phyloP scores from a whole-genome alignment of 2,888 invertebrate genomes.

The Pyrrhosoma nymphula region DNA sequence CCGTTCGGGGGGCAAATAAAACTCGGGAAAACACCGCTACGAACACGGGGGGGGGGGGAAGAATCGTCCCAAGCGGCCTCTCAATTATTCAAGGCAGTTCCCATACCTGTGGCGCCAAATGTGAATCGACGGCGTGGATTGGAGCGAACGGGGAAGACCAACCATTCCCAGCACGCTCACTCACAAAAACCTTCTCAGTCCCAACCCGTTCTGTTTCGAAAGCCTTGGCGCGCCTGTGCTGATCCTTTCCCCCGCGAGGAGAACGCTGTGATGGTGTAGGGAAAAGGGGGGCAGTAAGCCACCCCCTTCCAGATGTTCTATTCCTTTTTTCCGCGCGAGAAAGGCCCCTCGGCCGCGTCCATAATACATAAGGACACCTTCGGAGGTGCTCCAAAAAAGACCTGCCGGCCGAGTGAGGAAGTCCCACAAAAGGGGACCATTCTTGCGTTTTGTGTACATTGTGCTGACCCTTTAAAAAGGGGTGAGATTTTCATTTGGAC shows the following conservation, averaged over 20 bases:
- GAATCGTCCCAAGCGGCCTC: neutral
- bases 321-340: neutral
- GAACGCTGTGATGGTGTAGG: neutral
- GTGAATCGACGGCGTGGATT: neutral
- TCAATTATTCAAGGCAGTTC: neutral
- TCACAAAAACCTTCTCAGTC: too few species aligned
- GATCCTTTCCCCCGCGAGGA: neutral
- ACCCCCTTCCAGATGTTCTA: neutral
- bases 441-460: neutral
- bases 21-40: neutral
- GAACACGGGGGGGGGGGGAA: neutral
- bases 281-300: neutral
- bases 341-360: neutral
- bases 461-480: neutral
- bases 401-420: neutral
- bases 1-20: neutral
- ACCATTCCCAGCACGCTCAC: neutral
- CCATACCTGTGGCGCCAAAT: conserved; percentile 16
- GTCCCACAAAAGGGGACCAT: neutral
- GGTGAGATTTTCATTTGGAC: neutral
- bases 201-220: neutral
- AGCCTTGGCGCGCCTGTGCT: neutral
- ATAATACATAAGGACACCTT: conserved; percentile 1
- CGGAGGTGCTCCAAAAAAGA: neutral
- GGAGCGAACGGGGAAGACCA: neutral